These are phyloP conservation scores for Morpho deidamia DNA, from an alignment of 2,888 invertebrate species.

Conservation along the genomic window DNA sequence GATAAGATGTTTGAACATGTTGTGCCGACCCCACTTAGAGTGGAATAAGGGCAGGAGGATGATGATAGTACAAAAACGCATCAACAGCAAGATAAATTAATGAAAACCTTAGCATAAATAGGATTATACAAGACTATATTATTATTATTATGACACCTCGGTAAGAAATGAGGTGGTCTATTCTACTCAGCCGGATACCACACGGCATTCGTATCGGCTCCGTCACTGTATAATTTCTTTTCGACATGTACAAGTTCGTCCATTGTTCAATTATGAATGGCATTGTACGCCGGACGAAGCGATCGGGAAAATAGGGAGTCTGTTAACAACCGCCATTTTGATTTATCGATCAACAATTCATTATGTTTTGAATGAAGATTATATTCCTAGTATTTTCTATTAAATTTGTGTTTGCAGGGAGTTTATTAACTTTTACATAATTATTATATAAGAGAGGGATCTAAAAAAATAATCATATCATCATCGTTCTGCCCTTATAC, in stretches of 20 bases:
- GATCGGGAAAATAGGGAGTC: conserved; percentile 5
- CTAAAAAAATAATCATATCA: no score
- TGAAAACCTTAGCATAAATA: background rate
- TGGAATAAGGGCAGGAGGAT: no score
- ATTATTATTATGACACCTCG: no score
- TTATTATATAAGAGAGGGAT: no score
- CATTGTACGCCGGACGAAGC: conserved; percentile 7
- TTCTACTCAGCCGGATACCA: no score
- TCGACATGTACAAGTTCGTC: background rate
- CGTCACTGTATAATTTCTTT: background rate
- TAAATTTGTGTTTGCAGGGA: background rate
- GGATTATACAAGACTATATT: no score
- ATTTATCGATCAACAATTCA: conserved; percentile 9
- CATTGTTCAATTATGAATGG: conserved; percentile 20
- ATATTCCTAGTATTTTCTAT: background rate
- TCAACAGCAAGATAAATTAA: background rate
- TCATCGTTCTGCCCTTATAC: no score
- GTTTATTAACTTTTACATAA: background rate
- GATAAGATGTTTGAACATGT: no score
- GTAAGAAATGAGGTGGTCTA: no score
- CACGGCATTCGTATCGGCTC: background rate
- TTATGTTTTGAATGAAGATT: background rate
- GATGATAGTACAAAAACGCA: no score
- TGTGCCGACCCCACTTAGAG: no score
- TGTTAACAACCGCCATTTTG: conserved; percentile 9